These are phyloP conservation scores for Callyntrura sp. DNA, from an alignment of 2,888 invertebrate species.

Conservation along the genomic window DNA sequence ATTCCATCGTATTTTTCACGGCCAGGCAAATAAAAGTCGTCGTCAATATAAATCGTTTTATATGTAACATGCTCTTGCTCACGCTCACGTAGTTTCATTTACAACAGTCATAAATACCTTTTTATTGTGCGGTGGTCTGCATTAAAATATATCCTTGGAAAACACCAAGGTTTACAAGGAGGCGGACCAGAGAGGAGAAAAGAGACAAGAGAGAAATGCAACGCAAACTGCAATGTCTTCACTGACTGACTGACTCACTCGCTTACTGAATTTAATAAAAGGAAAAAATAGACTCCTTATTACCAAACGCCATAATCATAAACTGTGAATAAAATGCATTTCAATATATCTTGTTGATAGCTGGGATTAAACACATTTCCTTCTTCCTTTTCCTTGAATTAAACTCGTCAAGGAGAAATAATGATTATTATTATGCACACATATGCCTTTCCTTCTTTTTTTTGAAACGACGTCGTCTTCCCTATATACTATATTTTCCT, in stretches of 20 bases:
- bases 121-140: slow-evolving; percentile 10
- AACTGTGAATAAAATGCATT: slow-evolving; percentile 12
- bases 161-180: too few relatives aligned
- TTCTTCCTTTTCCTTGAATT: neutral
- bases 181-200: neutral
- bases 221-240: neutral
- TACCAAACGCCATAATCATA: neutral
- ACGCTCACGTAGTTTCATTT: too few relatives aligned
- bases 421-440: neutral
- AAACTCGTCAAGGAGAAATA: neutral
- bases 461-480: too few relatives aligned
- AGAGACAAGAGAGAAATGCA: neutral
- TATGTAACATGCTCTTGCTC: too few relatives aligned
- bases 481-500: too few relatives aligned
- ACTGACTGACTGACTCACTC: slow-evolving; percentile 8
- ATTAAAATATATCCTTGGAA: neutral
- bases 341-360: neutral
- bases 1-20: neutral
- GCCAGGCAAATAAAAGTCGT: neutral
- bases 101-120: too few relatives aligned
- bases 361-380: too few relatives aligned
- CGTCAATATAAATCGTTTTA: too few relatives aligned
- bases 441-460: neutral
- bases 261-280: too few relatives aligned
- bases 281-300: neutral